Base-by-base conservation (phyloP, 2,113 vertebrate species). In the pig (Sus scrofa) region DNA sequence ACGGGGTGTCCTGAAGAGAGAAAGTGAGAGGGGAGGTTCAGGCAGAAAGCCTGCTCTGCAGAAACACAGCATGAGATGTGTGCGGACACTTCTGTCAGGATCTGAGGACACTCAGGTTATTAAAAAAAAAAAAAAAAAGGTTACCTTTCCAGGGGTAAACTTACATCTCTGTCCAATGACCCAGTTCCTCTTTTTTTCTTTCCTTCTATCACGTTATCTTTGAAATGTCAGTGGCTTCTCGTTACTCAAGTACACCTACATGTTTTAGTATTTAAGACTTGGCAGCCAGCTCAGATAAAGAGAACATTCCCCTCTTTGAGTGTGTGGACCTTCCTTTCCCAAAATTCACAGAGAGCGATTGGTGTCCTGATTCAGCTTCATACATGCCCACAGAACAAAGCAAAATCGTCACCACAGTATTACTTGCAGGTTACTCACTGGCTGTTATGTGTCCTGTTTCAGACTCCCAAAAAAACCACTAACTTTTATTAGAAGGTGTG, bases 331-430 rank as follows among this genome's bases (percentile, higher is more conserved):
- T 97, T 95, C 63, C 92, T 97, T 97, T 93, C 90, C 97, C 97
- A 97, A 89, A 96, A 78, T 97, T 96, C 56, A 16, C 12, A 0
- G 5, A 85, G 96, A 97, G 97, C 95, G 75, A 97, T 95, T 97
- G 30, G 0, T 84, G 63, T 96, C 98, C 98, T 92, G 52, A 95
- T 90, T 77, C 4, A n/a, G 94, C 92, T 95, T 92, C 86, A 96
- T 86, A 97, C 93, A 39, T 95, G 98, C 96, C 98, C 96, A 94
- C 74, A 78, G 92, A 98, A 98, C 98, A 98, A 98, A 98, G 97
- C 84, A 94, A 95, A 98, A 98, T 82, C 97, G 98, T 98, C 98
- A 98, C 98, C 86, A 84, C 4, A 60, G 67, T 97, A 85, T 98
- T 97, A 96, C 95, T 93, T 62, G 91, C 71, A 1, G 83, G 94